Conservation (phyloP, 2,888 invertebrate species). For the Agrypnus murinus region DNA sequence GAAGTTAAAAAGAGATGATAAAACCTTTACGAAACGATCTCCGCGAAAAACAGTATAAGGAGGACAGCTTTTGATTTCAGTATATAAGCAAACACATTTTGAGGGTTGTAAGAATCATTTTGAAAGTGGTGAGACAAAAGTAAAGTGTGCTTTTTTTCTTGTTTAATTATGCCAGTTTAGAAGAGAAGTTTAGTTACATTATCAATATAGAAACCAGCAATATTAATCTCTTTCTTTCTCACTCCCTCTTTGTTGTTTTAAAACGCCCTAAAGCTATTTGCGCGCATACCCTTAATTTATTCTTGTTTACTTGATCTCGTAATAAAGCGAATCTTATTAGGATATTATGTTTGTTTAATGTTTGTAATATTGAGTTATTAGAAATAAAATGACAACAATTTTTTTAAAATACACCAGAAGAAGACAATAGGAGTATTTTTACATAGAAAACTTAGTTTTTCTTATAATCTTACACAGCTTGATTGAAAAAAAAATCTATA, state of each 20-base stretch:
- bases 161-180: conserved; percentile 5
- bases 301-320: conserved; percentile 50
- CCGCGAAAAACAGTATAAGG: conserved; percentile 46
- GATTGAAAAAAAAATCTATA: too few relatives aligned
- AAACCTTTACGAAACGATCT: conserved; percentile 27
- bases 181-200: conserved; percentile 29
- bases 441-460: too few relatives aligned
- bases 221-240: not conserved
- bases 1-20: conserved; percentile 10
- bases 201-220: conserved; percentile 29
- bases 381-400: not conserved
- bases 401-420: too few relatives aligned
- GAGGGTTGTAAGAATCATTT: conserved; percentile 40
- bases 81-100: conserved; percentile 49
- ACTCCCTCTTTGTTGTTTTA: conserved; percentile 37
- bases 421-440: too few relatives aligned
- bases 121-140: too few relatives aligned
- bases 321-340: conserved; percentile 50
- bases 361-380: conserved; percentile 17
- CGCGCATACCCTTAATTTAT: conserved; percentile 47
- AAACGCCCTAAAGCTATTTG: conserved; percentile 45
- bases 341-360: conserved; percentile 38
- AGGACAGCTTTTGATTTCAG: conserved; percentile 48
- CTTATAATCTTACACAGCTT: too few relatives aligned
- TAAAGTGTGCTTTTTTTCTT: not conserved